phyloP scores from a whole-genome alignment of 2,113 vertebrate genomes.

The Gallinago undulata region DNA sequence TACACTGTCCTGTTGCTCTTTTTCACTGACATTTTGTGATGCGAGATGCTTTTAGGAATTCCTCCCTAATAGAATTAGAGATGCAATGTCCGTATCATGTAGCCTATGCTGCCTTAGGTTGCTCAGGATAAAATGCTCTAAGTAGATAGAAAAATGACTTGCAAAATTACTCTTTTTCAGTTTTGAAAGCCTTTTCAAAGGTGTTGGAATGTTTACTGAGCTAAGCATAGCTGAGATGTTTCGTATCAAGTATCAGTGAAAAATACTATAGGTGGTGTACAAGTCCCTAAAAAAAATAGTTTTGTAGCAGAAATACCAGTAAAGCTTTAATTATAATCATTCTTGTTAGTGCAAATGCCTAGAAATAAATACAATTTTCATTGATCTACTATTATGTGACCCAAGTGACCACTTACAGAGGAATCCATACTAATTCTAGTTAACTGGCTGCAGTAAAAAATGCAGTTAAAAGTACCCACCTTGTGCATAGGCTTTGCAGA shows the following conservation, averaged over 20 bases:
- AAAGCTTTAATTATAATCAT: background rate
- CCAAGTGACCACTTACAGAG: constrained; percentile 7
- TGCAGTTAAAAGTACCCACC: background rate
- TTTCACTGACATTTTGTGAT: accelerated
- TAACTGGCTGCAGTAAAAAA: background rate
- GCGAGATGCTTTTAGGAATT: background rate
- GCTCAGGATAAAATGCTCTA: background rate
- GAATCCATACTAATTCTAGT: background rate
- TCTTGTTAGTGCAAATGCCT: constrained; percentile 25
- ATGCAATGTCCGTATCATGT: background rate
- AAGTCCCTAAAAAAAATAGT: background rate
- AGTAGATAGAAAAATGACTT: background rate
- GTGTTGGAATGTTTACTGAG: background rate
- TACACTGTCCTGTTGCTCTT: background rate
- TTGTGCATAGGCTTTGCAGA: background rate
- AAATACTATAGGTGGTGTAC: background rate
- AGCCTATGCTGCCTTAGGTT: background rate
- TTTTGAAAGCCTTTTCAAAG: background rate
- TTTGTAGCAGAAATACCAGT: background rate
- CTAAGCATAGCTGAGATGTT: background rate
- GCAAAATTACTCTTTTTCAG: background rate
- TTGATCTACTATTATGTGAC: constrained; percentile 7
- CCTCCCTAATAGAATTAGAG: background rate
- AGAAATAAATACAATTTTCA: constrained; percentile 31
- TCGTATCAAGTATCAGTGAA: background rate